Conservation (phyloP, 2,113 vertebrate genomes). For the Stegastes partitus region DNA sequence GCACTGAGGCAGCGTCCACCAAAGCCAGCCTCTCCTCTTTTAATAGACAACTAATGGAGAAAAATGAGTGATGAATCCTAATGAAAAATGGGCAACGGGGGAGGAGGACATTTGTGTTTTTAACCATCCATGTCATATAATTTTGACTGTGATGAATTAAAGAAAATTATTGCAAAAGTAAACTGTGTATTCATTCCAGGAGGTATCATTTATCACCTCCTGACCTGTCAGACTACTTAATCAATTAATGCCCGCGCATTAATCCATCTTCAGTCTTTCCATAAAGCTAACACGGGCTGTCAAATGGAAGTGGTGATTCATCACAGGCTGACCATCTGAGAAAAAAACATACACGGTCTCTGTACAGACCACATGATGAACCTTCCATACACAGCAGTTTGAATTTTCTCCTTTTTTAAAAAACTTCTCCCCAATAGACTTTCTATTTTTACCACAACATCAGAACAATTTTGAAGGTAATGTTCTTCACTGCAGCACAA, state of each 20-base stretch:
- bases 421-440: background rate
- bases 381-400: background rate
- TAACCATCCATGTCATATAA: slow-evolving; percentile 78
- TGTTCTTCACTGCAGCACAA: background rate
- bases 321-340: slow-evolving; percentile 59
- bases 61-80: slow-evolving; percentile 77
- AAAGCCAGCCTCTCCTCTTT: slow-evolving; percentile 36
- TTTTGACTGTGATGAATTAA: slow-evolving; percentile 81
- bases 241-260: slow-evolving; percentile 78
- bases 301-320: slow-evolving; percentile 71
- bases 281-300: slow-evolving; percentile 63
- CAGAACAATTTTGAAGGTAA: background rate
- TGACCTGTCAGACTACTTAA: slow-evolving; percentile 78
- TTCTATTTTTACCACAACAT: background rate
- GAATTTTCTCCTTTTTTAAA: background rate
- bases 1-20: slow-evolving; percentile 16
- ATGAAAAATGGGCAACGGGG: slow-evolving; percentile 66
- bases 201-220: slow-evolving; percentile 80
- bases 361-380: background rate
- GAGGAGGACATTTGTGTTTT: slow-evolving; percentile 51
- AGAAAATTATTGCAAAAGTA: slow-evolving; percentile 76
- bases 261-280: slow-evolving; percentile 76
- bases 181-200: slow-evolving; percentile 75
- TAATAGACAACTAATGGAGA: slow-evolving; percentile 67
- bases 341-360: slow-evolving; percentile 10